Percentiles rank a stretch among this genome's conserved stretches.
Conservation (phyloP, 2,797 vertebrate genomes). For the Rhodeus uyekii region DNA sequence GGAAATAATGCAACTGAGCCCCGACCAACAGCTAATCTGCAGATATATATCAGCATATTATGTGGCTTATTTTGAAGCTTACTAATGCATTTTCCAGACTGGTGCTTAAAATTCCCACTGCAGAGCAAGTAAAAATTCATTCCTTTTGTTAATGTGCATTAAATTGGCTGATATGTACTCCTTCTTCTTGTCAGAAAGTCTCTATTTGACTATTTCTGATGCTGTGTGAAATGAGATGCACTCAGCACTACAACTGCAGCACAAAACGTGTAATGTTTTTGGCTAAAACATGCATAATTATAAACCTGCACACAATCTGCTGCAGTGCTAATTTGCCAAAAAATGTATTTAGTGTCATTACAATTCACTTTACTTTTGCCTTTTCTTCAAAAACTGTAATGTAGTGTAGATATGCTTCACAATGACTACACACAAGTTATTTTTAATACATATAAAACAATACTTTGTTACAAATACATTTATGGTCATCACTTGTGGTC, state of each 20-base stretch:
- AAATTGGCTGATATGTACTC: conserved; percentile 69
- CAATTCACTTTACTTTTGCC: not conserved
- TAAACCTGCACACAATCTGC: not conserved
- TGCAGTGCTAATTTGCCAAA: not conserved
- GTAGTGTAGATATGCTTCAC: not conserved
- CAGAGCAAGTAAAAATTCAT: conserved; percentile 62
- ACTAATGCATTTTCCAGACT: conserved; percentile 64
- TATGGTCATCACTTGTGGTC: not conserved
- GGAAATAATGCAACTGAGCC: conserved; percentile 48
- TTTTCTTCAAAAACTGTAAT: not conserved
- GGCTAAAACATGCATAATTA: not conserved
- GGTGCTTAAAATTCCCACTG: conserved; percentile 59
- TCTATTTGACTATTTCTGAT: conserved; percentile 49
- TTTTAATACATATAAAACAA: not conserved
- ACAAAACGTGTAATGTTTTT: not conserved
- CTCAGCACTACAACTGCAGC: conserved; percentile 1
- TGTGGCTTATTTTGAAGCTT: conserved; percentile 44
- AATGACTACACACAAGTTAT: not conserved
- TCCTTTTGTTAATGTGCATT: conserved; percentile 65
- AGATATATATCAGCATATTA: conserved; percentile 57
- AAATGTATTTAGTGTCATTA: not conserved
- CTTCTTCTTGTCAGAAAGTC: conserved; percentile 58
- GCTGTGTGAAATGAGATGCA: conserved; percentile 54
- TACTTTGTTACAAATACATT: not conserved
- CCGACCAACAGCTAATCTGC: conserved; percentile 60